phyloP scores from a whole-genome alignment of 2,888 invertebrate genomes.

The Hymenopus coronatus region DNA sequence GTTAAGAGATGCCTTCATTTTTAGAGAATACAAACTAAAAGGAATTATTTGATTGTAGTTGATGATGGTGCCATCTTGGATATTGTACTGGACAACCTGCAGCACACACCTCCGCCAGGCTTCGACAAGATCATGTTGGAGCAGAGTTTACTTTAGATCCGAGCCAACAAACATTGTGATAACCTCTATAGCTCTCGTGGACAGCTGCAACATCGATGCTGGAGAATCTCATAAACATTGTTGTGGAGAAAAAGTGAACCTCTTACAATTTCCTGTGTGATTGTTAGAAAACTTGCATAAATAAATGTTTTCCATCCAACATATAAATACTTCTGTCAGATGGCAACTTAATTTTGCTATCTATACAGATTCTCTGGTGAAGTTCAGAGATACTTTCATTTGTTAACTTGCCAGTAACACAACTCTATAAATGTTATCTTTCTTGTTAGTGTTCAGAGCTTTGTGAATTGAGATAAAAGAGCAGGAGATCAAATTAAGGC shows the following conservation, averaged over 20 bases:
- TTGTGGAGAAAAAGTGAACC: neutral
- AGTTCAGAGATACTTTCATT: too few relatives aligned
- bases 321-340: neutral
- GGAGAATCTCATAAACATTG: neutral
- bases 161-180: neutral
- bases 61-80: slow-evolving; percentile 98
- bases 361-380: too few relatives aligned
- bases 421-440: too few relatives aligned
- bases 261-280: neutral
- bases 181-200: neutral
- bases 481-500: too few relatives aligned
- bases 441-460: too few relatives aligned
- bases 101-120: slow-evolving; percentile 77
- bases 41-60: slow-evolving; percentile 60
- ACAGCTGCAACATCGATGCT: neutral
- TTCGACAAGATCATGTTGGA: slow-evolving; percentile 96
- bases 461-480: too few relatives aligned
- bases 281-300: neutral
- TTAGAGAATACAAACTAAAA: neutral
- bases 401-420: too few relatives aligned
- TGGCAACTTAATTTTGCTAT: neutral
- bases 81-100: slow-evolving; percentile 86
- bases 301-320: neutral
- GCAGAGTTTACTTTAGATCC: slow-evolving; percentile 66
- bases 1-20: neutral